These are phyloP conservation scores for Campoplex capitator DNA, from an alignment of 2,888 invertebrate species.

Conservation along the genomic window DNA sequence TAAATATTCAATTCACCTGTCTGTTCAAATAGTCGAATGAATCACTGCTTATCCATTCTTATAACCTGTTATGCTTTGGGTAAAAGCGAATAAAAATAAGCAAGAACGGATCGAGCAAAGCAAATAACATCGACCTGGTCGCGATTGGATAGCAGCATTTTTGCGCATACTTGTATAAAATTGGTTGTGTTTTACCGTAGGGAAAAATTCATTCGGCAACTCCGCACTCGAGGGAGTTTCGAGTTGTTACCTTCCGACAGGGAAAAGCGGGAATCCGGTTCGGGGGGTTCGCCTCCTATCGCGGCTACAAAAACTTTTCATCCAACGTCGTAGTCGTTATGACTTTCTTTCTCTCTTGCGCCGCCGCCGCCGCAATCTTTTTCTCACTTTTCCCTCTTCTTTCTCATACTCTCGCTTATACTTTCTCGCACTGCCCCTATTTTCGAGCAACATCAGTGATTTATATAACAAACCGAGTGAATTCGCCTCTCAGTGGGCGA, in stretches of 20 bases:
- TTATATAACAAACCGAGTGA: slow-evolving; percentile 58
- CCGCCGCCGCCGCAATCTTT: slow-evolving; percentile 10
- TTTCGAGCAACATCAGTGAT: slow-evolving; percentile 58
- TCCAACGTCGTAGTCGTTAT: slow-evolving; percentile 53
- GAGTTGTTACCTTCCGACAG: slow-evolving; percentile 5
- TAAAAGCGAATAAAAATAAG: not conserved
- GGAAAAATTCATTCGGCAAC: slow-evolving; percentile 28
- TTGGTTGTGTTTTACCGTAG: slow-evolving; percentile 10
- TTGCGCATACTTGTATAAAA: slow-evolving; percentile 21
- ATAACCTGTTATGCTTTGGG: not conserved
- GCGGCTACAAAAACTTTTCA: slow-evolving; percentile 61
- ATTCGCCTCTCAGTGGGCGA: slow-evolving; percentile 23
- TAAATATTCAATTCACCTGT: not conserved
- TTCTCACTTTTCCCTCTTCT: slow-evolving; percentile 39
- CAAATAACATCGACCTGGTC: not conserved
- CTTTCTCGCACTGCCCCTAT: slow-evolving; percentile 26
- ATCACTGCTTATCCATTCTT: not conserved
- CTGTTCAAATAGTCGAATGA: not conserved
- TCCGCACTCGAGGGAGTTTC: slow-evolving; percentile 35
- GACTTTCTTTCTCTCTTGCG: slow-evolving; percentile 31
- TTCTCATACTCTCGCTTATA: slow-evolving; percentile 12
- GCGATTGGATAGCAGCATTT: slow-evolving; percentile 14
- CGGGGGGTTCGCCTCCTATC: slow-evolving; percentile 47
- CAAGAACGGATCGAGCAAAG: not conserved
- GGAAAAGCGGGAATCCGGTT: slow-evolving; percentile 29